Base-by-base conservation (phyloP, 2,888 invertebrate species). In the Monopis laevigella region DNA sequence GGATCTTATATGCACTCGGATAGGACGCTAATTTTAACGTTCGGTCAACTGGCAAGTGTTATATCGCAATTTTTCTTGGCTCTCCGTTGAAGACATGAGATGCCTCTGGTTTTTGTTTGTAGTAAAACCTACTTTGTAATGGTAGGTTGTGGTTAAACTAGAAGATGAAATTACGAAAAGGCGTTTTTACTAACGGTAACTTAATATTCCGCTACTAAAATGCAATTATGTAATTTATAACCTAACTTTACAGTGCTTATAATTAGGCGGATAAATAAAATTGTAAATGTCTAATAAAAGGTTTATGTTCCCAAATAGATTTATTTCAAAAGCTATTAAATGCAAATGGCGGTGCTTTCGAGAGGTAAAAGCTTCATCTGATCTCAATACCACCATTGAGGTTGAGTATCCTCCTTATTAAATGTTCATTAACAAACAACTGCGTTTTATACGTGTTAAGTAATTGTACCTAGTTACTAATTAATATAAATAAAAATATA, bases 21-120 rank as follows among this genome's bases (percentile, higher is more conserved):
- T n/a, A n/a, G n/a, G n/a, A n/a, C n/a, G n/a, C n/a, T n/a, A n/a
- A n/a, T n/a, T n/a, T n/a, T n/a, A n/a, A n/a, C n/a, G n/a, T n/a
- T n/a, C n/a, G n/a, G n/a, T n/a, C 10, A 8, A 17, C 17, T 10
- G 6, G 10, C 5, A 32, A 32, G 32, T 32, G 32, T 17, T 32
- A 32, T 32, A 17, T 32, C 17, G 32, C 32, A 32, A 32, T 32
- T 32, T 32, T 17, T 17, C 32, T 32, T 32, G 32, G 17, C 16
- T 32, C 32, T 8, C 17, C 4, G 32, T n/a, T 14, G n/a, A 32
- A 32, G 32, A 32, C 14, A 32, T 32, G 32, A 32, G 32, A 32
- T 32, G 32, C 32, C 14, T 4, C 32, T 17, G 32, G 14, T 32
- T 32, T 32, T 32, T 29, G 29, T 29, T 29, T 29, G 29, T 2